phyloP scores from a whole-genome alignment of 2,113 vertebrate species.

The Piprites chloris region DNA sequence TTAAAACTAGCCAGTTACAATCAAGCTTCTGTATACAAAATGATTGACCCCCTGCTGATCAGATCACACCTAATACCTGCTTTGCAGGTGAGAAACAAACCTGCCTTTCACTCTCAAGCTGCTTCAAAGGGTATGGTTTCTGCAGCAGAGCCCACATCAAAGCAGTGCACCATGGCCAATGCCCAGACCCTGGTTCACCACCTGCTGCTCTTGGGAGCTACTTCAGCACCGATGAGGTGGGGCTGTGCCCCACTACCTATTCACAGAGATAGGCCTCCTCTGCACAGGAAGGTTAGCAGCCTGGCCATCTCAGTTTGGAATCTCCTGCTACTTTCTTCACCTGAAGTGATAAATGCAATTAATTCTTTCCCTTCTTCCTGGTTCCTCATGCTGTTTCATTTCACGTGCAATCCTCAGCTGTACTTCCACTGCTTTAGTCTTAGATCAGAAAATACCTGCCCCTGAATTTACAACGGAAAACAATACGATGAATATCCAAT shows the following conservation, averaged over 20 bases:
- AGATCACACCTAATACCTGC: neutral
- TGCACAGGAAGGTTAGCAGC: neutral
- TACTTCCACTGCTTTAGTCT: neutral
- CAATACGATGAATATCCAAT: neutral
- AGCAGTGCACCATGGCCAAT: rapidly evolving
- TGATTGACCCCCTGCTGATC: neutral
- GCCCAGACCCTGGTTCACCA: neutral
- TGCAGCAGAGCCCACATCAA: neutral
- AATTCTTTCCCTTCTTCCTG: neutral
- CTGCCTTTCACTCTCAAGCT: neutral
- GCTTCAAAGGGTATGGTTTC: neutral
- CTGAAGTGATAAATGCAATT: neutral
- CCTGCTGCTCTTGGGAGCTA: rapidly evolving
- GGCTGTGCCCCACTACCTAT: rapidly evolving
- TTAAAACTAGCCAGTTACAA: neutral
- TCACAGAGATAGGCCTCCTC: rapidly evolving
- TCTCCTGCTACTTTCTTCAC: neutral
- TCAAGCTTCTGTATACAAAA: neutral
- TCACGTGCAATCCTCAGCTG: neutral
- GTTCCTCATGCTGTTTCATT: neutral
- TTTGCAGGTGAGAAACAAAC: neutral
- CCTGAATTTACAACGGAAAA: neutral
- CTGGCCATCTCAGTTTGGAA: neutral
- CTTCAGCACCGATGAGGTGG: rapidly evolving
- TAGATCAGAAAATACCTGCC: neutral